phyloP scores from a whole-genome alignment of 2,888 invertebrate genomes.

The Candidula unifasciata region DNA sequence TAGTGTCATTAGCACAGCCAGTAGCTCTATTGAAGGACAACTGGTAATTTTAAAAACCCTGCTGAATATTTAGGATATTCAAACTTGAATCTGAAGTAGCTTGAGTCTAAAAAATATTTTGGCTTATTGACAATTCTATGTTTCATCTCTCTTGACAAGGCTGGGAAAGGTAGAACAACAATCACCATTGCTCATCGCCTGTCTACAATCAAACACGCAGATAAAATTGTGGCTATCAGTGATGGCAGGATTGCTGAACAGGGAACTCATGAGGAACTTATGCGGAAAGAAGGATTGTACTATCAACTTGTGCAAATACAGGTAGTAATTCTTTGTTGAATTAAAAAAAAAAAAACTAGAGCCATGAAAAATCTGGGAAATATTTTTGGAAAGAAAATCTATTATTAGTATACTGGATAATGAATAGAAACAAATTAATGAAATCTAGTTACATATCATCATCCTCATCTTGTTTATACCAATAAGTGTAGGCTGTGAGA shows the following conservation, averaged over 20 bases:
- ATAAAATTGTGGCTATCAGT: slow-evolving; percentile 78
- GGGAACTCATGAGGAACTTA: slow-evolving; percentile 78
- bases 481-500: no score
- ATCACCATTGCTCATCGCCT: slow-evolving; percentile 78
- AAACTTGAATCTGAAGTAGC: background rate
- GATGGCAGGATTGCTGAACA: slow-evolving; percentile 79
- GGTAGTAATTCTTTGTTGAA: slow-evolving; percentile 41
- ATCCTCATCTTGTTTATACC: no score
- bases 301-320: slow-evolving; percentile 78
- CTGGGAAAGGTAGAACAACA: slow-evolving; percentile 76
- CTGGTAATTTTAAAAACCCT: no score
- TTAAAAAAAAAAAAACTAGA: no score
- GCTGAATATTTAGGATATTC: no score
- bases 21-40: no score
- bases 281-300: slow-evolving; percentile 77
- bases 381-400: no score
- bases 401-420: no score
- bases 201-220: slow-evolving; percentile 79
- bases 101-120: background rate
- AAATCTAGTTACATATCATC: no score
- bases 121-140: background rate
- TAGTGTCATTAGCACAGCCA: no score
- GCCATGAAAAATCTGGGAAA: no score
- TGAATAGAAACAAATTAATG: no score
- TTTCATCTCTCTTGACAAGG: slow-evolving; percentile 56